Evolutionary conservation across 2,797 vertebrate genomes (phyloP), one percentile per base, ranked within the genome.

Genomic region (Xyrichtys novacula): DNA sequence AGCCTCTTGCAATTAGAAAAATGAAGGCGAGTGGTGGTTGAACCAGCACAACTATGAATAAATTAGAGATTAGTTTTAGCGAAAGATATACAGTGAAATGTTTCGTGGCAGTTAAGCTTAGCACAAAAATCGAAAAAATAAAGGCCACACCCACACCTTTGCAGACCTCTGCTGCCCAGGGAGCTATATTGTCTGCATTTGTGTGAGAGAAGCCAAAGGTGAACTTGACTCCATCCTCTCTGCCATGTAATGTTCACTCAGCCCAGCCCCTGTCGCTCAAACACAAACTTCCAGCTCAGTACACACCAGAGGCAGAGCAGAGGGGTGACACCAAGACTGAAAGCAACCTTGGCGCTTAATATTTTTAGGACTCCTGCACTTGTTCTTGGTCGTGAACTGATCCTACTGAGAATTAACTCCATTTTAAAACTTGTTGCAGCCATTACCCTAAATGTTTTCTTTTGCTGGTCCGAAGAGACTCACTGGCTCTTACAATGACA

Each of bases 401-500:
- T 64, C 43, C 64, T 52, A 53, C 44, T 46, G 59, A 71, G 70
- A 83, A 57, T 78, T 11, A 44, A 71, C 54, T 49, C 49, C 36
- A 54, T 25, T 47, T 52, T 31, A 28, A 38, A 62, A 58, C 55
- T 78, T 46, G 71, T 70, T 78, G 42, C 52, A 56, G 57, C 36
- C 74, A 70, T 74, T 47, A 55, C 20, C 59, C 66, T 80, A 44
- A 60, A 52, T 77, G 76, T 68, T 81, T 76, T 81, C 73, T 66
- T 72, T 73, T 65, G 43, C 50, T 76, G 74, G 38, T 58, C 80
- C 70, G 60, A 56, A 46, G 15, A 50, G 68, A 74, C 80, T 59
- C 79, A 65, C 39, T 31, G 69, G 76, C 60, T 70, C 34, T 39
- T 36, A 58, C 36, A 32, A 68, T 70, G 62, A 54, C 64, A 39